Evolutionary conservation across 2,113 vertebrate species (phyloP).

Genomic region (Barbus barbus): DNA sequence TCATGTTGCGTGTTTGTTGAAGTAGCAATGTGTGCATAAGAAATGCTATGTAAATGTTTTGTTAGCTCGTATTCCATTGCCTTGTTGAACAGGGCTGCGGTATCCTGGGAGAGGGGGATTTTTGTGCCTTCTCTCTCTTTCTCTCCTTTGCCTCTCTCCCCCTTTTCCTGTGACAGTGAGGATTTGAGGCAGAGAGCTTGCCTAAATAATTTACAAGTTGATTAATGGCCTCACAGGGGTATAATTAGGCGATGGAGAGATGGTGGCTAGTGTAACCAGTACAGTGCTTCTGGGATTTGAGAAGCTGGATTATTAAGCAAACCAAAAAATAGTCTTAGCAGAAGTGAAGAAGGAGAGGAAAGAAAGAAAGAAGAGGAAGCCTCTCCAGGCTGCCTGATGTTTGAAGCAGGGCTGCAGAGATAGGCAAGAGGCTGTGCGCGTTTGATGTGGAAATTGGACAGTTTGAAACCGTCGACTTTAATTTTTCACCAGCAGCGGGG

Average conservation of each 20-base stretch:
- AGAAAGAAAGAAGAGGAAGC: conserved; percentile 74
- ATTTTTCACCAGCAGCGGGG: conserved; percentile 90
- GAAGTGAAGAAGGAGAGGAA: conserved; percentile 68
- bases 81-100: conserved; percentile 53
- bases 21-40: conserved; percentile 53
- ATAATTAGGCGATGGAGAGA: conserved; percentile 89
- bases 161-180: conserved; percentile 72
- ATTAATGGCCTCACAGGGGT: conserved; percentile 91
- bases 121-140: conserved; percentile 34
- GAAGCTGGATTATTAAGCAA: conserved; percentile 71
- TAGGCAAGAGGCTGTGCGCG: conserved; percentile 73
- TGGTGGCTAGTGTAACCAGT: conserved; percentile 81
- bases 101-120: conserved; percentile 53
- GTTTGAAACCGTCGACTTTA: conserved; percentile 93
- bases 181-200: conserved; percentile 79
- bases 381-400: conserved; percentile 76
- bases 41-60: conserved; percentile 58
- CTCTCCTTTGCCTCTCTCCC: no score
- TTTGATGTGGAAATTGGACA: conserved; percentile 97
- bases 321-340: conserved; percentile 66
- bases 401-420: conserved; percentile 87
- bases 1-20: conserved; percentile 46
- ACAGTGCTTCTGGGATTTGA: conserved; percentile 84
- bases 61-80: conserved; percentile 50
- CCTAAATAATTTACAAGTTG: conserved; percentile 92